phyloP scores from a whole-genome alignment of 2,797 vertebrate genomes.

The Xyrichtys novacula region DNA sequence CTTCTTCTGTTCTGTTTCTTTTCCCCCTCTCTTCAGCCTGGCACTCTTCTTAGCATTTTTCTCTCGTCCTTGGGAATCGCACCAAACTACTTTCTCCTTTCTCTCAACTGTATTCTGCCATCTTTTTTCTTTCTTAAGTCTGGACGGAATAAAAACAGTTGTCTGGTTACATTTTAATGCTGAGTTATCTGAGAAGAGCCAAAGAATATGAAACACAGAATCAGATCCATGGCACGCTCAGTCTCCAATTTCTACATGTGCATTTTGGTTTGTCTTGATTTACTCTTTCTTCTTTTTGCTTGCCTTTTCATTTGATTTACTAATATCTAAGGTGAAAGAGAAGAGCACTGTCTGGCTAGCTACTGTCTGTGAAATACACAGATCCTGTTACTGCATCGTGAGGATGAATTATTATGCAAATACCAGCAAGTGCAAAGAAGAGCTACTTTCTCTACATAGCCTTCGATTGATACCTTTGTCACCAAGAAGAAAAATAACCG shows the following conservation, averaged over 20 bases:
- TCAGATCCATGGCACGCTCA: background rate
- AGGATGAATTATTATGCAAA: too few species aligned
- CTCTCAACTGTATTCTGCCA: conserved; percentile 2
- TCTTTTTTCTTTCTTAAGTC: conserved; percentile 5
- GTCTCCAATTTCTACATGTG: background rate
- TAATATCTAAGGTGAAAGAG: background rate
- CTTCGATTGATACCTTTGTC: too few species aligned
- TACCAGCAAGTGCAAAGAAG: too few species aligned
- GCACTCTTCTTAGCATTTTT: background rate
- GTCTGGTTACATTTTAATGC: conserved; percentile 16
- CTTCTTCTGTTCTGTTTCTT: background rate
- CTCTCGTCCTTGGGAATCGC: background rate
- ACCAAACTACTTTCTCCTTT: conserved; percentile 3
- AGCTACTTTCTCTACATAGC: too few species aligned
- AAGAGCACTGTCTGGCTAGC: too few species aligned
- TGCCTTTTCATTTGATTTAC: conserved; percentile 6
- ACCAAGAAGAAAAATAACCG: too few species aligned
- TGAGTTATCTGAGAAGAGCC: background rate
- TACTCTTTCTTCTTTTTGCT: background rate
- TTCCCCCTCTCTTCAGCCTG: background rate
- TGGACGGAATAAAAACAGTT: conserved; percentile 3
- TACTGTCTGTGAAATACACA: too few species aligned
- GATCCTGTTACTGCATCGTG: too few species aligned
- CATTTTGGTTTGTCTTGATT: background rate
- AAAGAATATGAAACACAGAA: background rate